Evolutionary conservation across 1,140 invertebrate species (phyloP), one percentile per base, ranked within the genome.

Genomic region (Platorchestia sp.): DNA sequence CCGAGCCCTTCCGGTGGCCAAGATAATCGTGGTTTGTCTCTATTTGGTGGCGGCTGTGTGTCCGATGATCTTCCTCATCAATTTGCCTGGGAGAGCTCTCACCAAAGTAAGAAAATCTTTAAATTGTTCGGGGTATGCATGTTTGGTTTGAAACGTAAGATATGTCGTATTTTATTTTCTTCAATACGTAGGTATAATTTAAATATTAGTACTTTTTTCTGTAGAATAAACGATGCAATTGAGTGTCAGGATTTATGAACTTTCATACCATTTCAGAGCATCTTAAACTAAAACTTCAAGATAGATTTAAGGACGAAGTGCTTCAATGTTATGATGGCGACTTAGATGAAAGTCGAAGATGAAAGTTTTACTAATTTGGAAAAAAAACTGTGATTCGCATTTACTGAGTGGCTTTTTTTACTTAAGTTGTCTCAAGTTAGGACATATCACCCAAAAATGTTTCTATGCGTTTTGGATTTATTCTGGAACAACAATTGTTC

Each of bases 11-110:
- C 45, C 91, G 3, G 91, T 47, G 45, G 43, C 91, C 40, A 93
- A 93, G 44, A 93, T 93, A 93, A 93, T 93, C 41, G 91, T 93
- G 43, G 91, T 93, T 93, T 93, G 91, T 47, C 91, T 93, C 10
- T 93, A 93, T 45, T 44, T 93, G 45, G 91, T 93, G 36, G 91
- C 91, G 3, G 91, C 91, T 3, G 91, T 93, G 19, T 93, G 91
- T 44, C 91, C 91, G 19, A 93, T 93, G 91, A 47, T 93, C 43
- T 93, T 93, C 45, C 91, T 93, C 40, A 47, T 93, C 45, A 93
- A 93, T 47, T 45, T 93, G 40, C 91, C 91, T 10, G 43, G 43
- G 45, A 93, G 44, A 45, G 7, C 44, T 47, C 91, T 93, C 10
- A 36, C 91, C 27, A 93, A 93, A 44, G 91, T 93, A 89, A 89